These are phyloP conservation scores for Drosophila oshimai DNA, from an alignment of 1,140 invertebrate genomes.

Conservation along the genomic window DNA sequence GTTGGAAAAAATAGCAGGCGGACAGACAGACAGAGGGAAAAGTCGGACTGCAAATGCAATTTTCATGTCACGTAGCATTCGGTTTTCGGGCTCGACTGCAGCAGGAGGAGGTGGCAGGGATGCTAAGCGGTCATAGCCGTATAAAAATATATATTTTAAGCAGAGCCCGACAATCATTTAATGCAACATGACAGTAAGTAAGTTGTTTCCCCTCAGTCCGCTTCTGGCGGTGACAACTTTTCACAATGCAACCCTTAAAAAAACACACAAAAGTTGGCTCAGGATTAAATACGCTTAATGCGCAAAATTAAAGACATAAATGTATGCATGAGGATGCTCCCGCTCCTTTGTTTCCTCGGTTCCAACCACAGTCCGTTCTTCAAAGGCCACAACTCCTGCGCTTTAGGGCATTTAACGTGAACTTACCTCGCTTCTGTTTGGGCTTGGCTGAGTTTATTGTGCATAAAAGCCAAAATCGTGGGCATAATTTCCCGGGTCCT, in stretches of 20 bases:
- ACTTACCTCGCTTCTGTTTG: slow-evolving; percentile 42
- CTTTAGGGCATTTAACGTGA: slow-evolving; percentile 68
- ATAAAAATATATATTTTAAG: slow-evolving; percentile 69
- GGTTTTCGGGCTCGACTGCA: slow-evolving; percentile 24
- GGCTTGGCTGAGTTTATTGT: slow-evolving; percentile 63
- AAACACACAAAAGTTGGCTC: slow-evolving; percentile 43
- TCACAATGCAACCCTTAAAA: slow-evolving; percentile 42
- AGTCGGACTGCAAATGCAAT: slow-evolving; percentile 71
- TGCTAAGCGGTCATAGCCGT: slow-evolving; percentile 57
- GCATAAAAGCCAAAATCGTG: slow-evolving; percentile 68
- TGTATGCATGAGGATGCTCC: slow-evolving; percentile 41
- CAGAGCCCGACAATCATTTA: slow-evolving; percentile 71
- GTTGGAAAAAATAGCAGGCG: slow-evolving; percentile 4
- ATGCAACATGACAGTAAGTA: slow-evolving; percentile 75
- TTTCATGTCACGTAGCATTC: slow-evolving; percentile 77
- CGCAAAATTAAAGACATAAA: slow-evolving; percentile 77
- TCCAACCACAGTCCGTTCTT: slow-evolving; percentile 29
- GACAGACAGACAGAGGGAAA: slow-evolving; percentile 14
- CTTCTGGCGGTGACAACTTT: slow-evolving; percentile 59
- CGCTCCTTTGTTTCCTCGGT: neutral
- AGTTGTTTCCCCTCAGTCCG: slow-evolving; percentile 26
- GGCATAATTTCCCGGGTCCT: slow-evolving; percentile 51
- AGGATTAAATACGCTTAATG: slow-evolving; percentile 79
- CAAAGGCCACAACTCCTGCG: slow-evolving; percentile 64
- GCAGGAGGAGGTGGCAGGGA: neutral